phyloP scores from a whole-genome alignment of 2,113 vertebrate genomes.

The Agelaius tricolor region DNA sequence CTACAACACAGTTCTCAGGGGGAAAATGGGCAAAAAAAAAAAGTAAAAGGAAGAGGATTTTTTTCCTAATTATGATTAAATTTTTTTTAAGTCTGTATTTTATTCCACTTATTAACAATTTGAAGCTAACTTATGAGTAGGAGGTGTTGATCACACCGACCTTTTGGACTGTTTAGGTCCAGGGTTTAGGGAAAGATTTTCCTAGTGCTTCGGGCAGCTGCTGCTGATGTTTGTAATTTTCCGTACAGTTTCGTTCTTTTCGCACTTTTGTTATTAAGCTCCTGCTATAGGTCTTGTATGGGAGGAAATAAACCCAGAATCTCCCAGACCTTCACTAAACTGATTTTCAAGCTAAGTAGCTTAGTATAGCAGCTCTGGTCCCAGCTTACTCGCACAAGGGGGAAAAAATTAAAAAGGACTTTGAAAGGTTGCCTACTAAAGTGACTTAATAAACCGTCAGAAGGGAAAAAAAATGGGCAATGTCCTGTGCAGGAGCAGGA shows the following conservation, averaged over 20 bases:
- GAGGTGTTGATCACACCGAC: not conserved
- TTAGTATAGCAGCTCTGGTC: conserved; percentile 56
- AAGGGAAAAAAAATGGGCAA: not conserved
- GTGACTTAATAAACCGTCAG: conserved; percentile 37
- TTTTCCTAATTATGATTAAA: not conserved
- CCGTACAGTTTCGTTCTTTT: conserved; percentile 39
- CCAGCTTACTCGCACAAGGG: conserved; percentile 31
- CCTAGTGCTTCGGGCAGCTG: not conserved
- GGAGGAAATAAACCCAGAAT: conserved; percentile 22
- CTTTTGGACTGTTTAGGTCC: not conserved
- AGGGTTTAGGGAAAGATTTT: not conserved
- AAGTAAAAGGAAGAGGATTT: fast-evolving
- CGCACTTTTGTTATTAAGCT: conserved; percentile 33
- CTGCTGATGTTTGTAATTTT: conserved; percentile 45
- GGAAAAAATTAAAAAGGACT: not conserved
- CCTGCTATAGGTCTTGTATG: conserved; percentile 1
- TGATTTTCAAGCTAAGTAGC: conserved; percentile 68
- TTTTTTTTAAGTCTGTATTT: not conserved
- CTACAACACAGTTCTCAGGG: not conserved
- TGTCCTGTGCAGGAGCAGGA: not conserved
- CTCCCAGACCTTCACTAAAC: conserved; percentile 50
- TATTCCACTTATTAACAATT: not conserved
- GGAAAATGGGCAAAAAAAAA: fast-evolving
- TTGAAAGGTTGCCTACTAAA: conserved; percentile 42
- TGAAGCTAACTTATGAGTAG: not conserved